Conservation (phyloP, 2,888 invertebrate species). For the Protodeltote pygarga region DNA sequence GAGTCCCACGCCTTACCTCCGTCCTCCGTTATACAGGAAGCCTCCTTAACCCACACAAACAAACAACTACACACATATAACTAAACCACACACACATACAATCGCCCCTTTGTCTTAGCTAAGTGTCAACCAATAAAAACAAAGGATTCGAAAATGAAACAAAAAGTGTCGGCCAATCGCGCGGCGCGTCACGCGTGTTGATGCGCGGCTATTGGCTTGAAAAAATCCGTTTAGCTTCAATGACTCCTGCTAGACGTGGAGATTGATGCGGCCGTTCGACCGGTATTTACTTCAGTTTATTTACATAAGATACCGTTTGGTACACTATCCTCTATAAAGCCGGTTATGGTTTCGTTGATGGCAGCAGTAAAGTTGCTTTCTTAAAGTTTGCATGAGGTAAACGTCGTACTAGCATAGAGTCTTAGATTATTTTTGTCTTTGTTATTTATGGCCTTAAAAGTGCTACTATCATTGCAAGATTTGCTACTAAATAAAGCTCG, state of each 20-base stretch:
- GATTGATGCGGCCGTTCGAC: slow-evolving; percentile 76
- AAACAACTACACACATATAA: slow-evolving; percentile 55
- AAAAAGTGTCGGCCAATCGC: slow-evolving; percentile 85
- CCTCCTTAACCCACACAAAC: slow-evolving; percentile 82
- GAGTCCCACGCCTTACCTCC: slow-evolving; percentile 66
- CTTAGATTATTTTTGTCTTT: no score
- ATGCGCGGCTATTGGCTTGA: slow-evolving; percentile 86
- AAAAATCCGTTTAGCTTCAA: slow-evolving; percentile 85
- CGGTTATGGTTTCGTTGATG: slow-evolving; percentile 4
- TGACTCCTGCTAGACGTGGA: slow-evolving; percentile 81
- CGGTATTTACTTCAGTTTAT: slow-evolving; percentile 67
- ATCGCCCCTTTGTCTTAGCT: slow-evolving; percentile 86
- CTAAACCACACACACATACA: slow-evolving; percentile 76
- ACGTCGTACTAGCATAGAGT: neutral
- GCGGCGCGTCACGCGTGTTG: slow-evolving; percentile 83
- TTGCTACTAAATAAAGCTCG: neutral
- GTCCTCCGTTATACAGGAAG: slow-evolving; percentile 71
- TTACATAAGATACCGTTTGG: slow-evolving; percentile 58
- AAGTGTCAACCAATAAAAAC: slow-evolving; percentile 88
- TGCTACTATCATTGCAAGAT: neutral
- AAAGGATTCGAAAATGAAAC: slow-evolving; percentile 86
- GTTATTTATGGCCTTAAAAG: no score
- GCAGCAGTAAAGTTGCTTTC: slow-evolving; percentile 5
- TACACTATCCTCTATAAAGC: slow-evolving; percentile 24
- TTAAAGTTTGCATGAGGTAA: neutral